These are phyloP conservation scores for Phymastichus coffea DNA, from an alignment of 1,140 invertebrate genomes.

Conservation along the genomic window DNA sequence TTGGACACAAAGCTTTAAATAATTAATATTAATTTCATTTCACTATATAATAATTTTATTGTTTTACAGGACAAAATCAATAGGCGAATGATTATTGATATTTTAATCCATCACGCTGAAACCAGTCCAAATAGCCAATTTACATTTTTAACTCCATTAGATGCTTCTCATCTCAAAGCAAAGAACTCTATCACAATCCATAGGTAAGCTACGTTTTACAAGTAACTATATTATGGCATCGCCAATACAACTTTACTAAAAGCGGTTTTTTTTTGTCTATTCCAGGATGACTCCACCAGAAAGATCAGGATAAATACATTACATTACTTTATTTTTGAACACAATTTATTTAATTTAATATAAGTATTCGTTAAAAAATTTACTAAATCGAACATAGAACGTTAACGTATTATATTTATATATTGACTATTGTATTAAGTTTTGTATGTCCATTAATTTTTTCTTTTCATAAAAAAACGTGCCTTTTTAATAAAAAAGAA, in stretches of 20 bases:
- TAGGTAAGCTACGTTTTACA: slow-evolving; percentile 38
- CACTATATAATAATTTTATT: slow-evolving; percentile 30
- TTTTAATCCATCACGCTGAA: slow-evolving; percentile 66
- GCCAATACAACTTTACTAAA: too few species aligned
- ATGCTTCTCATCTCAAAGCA: slow-evolving; percentile 61
- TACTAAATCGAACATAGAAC: slow-evolving; percentile 2
- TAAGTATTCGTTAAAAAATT: neutral
- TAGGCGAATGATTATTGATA: slow-evolving; percentile 67
- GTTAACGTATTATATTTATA: slow-evolving; percentile 18
- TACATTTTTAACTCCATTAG: slow-evolving; percentile 75
- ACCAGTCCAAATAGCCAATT: slow-evolving; percentile 66
- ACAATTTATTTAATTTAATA: slow-evolving; percentile 3
- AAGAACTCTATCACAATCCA: slow-evolving; percentile 61
- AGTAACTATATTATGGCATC: too few species aligned
- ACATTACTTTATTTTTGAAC: neutral
- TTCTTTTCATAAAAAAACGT: neutral
- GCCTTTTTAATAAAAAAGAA: slow-evolving; percentile 8
- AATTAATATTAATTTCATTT: slow-evolving; percentile 5
- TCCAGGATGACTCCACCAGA: slow-evolving; percentile 20
- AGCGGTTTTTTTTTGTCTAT: neutral
- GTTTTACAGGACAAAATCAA: slow-evolving; percentile 70
- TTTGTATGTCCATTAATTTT: neutral
- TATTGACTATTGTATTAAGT: too few species aligned
- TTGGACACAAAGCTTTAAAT: neutral
- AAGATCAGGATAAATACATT: slow-evolving; percentile 12